Evolutionary conservation across 2,888 invertebrate species (phyloP), one percentile per base, ranked within the genome.

Genomic region (Stenoptilia bipunctidactyla): DNA sequence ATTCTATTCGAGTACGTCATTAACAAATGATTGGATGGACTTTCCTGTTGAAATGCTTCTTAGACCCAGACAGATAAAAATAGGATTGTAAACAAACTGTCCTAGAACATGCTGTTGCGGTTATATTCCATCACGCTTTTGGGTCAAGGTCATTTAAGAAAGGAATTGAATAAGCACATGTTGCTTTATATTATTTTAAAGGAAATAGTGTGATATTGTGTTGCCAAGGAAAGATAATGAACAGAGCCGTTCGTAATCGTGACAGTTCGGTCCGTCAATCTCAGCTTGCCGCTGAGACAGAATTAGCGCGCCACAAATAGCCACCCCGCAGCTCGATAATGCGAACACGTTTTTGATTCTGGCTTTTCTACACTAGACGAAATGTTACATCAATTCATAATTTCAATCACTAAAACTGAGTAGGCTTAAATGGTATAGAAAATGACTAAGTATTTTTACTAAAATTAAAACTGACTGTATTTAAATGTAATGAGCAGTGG

Each of bases 221-320:
- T 66, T 54, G 61, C 64, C 65, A 64, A 54, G 56, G 55, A 54
- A 58, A 51, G 54, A 66, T 58, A 63, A 62, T 61, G 58, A 59
- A 57, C 49, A 50, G 49, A 51, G 64, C 71, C 72, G 71, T 74
- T 61, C 58, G 62, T 57, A 60, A 61, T 60, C 65, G 66, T 80
- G 82, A 80, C 77, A 80, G 66, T 69, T 68, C 71, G 71, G 75
- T 71, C 76, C 80, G 80, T 83, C 83, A 83, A 83, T 82, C 80
- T 69, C 70, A 74, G 82, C 79, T 72, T 72, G 77, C 80, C 70
- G 65, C 70, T 72, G 61, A 50, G 68, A 70, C 72, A 58, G 58
- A 80, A 82, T 82, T 83, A 83, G 76, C 66, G 49, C 62, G 55
- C 57, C 76, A 53, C 56, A 77, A 83, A 83, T 83, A 82, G 73